Conservation (phyloP, 2,888 invertebrate genomes). For the Micoletzkya japonica region DNA sequence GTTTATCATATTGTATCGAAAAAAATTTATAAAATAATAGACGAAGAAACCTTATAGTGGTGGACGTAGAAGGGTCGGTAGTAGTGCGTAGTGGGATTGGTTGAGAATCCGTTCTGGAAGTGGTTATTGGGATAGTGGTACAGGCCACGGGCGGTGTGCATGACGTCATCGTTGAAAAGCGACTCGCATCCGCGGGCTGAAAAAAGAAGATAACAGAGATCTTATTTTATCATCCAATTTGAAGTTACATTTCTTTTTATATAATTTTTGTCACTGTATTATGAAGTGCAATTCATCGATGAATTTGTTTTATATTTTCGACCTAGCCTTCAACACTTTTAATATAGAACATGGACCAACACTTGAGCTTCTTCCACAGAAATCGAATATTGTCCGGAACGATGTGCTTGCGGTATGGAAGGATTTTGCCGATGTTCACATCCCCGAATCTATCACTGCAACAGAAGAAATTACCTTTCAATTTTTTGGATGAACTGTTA, state of each 20-base stretch:
- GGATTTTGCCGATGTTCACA: not conserved
- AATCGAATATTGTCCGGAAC: not conserved
- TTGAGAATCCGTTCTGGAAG: constrained; percentile 34
- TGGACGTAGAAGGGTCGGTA: constrained; percentile 40
- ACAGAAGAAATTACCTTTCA: not conserved
- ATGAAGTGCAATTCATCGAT: no score
- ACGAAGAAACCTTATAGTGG: constrained; percentile 35
- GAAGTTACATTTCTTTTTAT: not conserved
- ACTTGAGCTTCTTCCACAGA: not conserved
- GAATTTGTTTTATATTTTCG: no score
- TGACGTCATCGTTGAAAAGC: constrained; percentile 42
- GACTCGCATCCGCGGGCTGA: constrained; percentile 32
- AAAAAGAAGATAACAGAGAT: not conserved
- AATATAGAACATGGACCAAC: not conserved
- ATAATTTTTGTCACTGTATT: not conserved
- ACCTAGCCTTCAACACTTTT: no score
- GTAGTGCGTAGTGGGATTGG: constrained; percentile 34
- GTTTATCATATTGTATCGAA: not conserved
- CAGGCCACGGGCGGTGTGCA: constrained; percentile 39
- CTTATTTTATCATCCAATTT: not conserved
- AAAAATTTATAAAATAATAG: not conserved
- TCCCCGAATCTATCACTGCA: no score
- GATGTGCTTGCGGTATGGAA: not conserved
- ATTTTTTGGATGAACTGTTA: no score
- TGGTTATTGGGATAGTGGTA: constrained; percentile 41